Evolutionary conservation across 2,797 vertebrate genomes (phyloP).

Genomic region (Rallus crepitans): DNA sequence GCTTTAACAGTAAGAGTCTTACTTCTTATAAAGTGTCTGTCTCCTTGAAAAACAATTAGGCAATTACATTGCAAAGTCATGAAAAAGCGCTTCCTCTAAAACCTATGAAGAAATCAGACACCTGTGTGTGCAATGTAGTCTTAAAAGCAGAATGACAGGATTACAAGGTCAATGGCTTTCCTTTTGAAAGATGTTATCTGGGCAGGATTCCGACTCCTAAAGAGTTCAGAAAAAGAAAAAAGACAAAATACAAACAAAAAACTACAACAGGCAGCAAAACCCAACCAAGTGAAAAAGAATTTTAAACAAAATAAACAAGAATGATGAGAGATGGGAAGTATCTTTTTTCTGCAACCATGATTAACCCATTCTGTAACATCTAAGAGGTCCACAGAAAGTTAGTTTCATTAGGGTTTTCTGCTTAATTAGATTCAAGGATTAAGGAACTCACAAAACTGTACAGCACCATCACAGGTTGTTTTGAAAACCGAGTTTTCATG

Average conservation of each 20-base stretch:
- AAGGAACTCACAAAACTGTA: neutral
- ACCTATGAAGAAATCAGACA: conserved; percentile 45
- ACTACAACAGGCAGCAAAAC: neutral
- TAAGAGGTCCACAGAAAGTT: neutral
- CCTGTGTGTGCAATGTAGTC: neutral
- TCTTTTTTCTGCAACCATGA: neutral
- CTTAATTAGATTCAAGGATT: neutral
- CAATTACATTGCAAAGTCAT: conserved; percentile 34
- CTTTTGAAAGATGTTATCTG: conserved; percentile 35
- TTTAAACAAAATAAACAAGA: neutral
- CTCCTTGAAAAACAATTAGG: conserved; percentile 48
- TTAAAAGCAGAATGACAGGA: conserved; percentile 37
- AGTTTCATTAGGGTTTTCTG: neutral
- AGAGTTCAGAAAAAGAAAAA: conserved; percentile 18
- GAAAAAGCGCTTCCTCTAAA: conserved; percentile 51
- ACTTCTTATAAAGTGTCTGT: neutral
- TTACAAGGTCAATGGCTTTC: conserved; percentile 43
- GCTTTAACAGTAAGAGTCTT: neutral
- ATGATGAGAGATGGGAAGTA: neutral
- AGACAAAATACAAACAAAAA: conserved; percentile 3
- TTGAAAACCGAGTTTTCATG: neutral
- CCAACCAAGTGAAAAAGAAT: neutral
- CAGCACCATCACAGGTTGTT: neutral
- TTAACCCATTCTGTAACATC: neutral
- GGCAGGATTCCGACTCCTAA: neutral